Conservation (phyloP, 2,888 invertebrate species). For the Cecidostiba fungosa region DNA sequence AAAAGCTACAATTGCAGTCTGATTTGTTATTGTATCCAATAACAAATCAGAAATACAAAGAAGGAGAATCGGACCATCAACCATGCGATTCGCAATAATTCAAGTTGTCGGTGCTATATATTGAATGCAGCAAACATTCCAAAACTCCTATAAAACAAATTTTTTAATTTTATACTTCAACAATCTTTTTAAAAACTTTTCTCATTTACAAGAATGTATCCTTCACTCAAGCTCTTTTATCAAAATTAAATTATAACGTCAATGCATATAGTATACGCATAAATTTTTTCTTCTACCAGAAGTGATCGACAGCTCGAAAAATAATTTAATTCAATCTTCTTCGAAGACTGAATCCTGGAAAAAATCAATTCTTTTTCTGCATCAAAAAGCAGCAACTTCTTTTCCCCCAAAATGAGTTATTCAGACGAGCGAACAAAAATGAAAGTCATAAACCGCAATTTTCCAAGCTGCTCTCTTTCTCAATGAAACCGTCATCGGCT, state of each 20-base stretch:
- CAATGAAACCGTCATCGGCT: neutral
- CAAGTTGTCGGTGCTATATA: neutral
- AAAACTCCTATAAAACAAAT: neutral
- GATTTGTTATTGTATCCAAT: neutral
- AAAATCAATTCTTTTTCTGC: too few species aligned
- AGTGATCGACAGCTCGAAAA: too few species aligned
- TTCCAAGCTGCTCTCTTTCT: neutral
- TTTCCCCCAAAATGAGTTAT: too few species aligned
- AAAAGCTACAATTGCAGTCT: neutral
- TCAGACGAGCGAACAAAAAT: neutral
- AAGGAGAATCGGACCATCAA: neutral
- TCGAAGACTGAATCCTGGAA: too few species aligned
- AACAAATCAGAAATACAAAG: neutral
- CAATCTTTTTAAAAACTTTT: neutral
- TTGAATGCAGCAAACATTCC: neutral
- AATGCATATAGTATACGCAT: too few species aligned
- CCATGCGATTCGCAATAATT: neutral
- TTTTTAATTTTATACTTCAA: neutral
- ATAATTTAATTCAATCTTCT: too few species aligned
- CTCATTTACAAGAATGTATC: too few species aligned
- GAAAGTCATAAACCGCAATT: neutral
- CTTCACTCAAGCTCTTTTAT: too few species aligned
- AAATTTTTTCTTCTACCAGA: too few species aligned
- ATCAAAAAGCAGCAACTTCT: too few species aligned
- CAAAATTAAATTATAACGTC: too few species aligned